Conservation (phyloP, 2,113 vertebrate species). For the Mola mola region DNA sequence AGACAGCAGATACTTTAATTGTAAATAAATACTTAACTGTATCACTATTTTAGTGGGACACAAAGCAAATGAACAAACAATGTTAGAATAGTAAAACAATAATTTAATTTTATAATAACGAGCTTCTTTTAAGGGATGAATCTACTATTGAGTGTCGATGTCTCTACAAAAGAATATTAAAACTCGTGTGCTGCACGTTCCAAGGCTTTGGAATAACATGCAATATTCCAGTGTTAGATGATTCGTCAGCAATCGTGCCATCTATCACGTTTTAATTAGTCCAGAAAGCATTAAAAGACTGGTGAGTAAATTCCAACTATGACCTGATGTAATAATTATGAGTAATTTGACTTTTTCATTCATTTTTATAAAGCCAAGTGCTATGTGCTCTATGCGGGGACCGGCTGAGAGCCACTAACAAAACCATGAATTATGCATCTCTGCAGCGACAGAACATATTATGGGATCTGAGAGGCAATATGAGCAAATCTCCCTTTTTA, state of each 20-base stretch:
- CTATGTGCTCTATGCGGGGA: slow-evolving; percentile 31
- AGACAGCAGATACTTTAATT: no score
- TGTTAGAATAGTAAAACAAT: no score
- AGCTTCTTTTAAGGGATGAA: no score
- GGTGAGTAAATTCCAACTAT: slow-evolving; percentile 48
- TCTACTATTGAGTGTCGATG: no score
- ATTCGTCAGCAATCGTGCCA: slow-evolving; percentile 56
- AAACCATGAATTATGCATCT: slow-evolving; percentile 77
- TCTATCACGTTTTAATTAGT: slow-evolving; percentile 63
- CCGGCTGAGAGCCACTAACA: slow-evolving; percentile 62
- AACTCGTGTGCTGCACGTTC: background rate
- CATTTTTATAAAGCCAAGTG: slow-evolving; percentile 28
- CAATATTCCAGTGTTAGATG: slow-evolving; percentile 48
- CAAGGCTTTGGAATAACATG: background rate
- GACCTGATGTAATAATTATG: slow-evolving; percentile 55
- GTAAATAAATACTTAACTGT: no score
- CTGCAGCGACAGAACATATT: slow-evolving; percentile 70
- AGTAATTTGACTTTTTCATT: slow-evolving; percentile 46
- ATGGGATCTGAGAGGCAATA: slow-evolving; percentile 77
- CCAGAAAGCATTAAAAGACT: slow-evolving; percentile 56
- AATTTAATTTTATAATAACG: no score
- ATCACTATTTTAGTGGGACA: no score
- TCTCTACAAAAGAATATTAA: no score
- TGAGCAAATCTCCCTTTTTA: slow-evolving; percentile 77
- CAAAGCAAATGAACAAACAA: no score